phyloP scores from a whole-genome alignment of 2,797 vertebrate genomes.

The Eurystomus glaucurus region DNA sequence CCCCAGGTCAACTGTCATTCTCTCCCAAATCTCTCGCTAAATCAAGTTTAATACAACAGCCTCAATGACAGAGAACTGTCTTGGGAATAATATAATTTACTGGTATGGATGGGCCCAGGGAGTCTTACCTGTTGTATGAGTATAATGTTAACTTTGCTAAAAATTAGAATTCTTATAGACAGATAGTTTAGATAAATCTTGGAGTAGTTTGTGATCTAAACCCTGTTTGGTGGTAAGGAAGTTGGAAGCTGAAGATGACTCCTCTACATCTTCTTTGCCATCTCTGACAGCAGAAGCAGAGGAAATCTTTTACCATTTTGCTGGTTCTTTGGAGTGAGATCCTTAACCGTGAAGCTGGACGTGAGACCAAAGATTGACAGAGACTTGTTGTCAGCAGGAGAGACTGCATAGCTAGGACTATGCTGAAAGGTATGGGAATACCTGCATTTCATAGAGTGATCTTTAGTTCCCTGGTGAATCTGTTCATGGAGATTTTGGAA shows the following conservation, averaged over 20 bases:
- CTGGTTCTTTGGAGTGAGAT: background rate
- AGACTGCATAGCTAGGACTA: background rate
- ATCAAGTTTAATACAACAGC: background rate
- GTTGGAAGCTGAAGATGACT: background rate
- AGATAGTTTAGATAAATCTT: background rate
- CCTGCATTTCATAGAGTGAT: background rate
- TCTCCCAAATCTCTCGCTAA: background rate
- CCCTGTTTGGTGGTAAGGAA: fast-evolving
- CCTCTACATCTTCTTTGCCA: background rate
- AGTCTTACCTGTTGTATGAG: background rate
- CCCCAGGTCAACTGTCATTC: background rate
- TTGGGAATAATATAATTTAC: background rate
- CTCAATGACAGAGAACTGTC: background rate
- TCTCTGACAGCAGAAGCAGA: background rate
- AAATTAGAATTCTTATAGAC: background rate
- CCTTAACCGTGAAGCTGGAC: background rate
- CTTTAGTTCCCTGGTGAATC: background rate
- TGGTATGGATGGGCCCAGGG: background rate
- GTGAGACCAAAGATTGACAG: background rate
- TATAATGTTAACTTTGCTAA: background rate
- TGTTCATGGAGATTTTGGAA: background rate
- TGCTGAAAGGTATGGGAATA: background rate
- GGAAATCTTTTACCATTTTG: background rate
- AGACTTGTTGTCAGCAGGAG: background rate
- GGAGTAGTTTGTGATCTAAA: background rate